Evolutionary conservation across 2,113 vertebrate genomes (phyloP).

Genomic region (Chunga burmeisteri): DNA sequence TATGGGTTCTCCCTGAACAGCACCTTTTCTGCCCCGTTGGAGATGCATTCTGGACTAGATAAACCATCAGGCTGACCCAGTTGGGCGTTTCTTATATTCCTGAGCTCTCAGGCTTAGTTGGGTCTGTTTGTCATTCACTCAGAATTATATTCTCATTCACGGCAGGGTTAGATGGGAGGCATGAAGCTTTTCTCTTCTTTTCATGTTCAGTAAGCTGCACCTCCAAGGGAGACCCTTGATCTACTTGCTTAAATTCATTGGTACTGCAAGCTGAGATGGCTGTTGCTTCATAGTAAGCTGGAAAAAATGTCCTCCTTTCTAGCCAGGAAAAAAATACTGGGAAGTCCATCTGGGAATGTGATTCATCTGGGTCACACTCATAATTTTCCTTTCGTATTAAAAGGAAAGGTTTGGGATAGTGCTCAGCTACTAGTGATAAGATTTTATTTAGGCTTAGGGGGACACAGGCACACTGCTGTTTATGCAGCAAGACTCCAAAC

Average conservation of each 20-base stretch:
- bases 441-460: background rate
- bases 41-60: background rate
- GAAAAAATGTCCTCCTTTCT: background rate
- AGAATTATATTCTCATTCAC: background rate
- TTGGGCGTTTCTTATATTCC: background rate
- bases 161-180: background rate
- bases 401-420: background rate
- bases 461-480: background rate
- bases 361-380: background rate
- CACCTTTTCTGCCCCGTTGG: background rate
- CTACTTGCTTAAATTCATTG: background rate
- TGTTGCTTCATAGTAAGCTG: background rate
- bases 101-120: background rate
- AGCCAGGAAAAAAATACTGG: slow-evolving; percentile 24
- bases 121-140: background rate
- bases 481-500: background rate
- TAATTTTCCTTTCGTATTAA: background rate
- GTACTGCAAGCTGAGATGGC: background rate
- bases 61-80: background rate
- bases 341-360: slow-evolving; percentile 19
- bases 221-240: background rate
- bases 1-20: background rate
- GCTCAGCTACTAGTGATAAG: background rate
- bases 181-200: background rate
- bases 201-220: background rate